phyloP scores from a whole-genome alignment of 2,113 vertebrate species.

The Dicaeum eximium region DNA sequence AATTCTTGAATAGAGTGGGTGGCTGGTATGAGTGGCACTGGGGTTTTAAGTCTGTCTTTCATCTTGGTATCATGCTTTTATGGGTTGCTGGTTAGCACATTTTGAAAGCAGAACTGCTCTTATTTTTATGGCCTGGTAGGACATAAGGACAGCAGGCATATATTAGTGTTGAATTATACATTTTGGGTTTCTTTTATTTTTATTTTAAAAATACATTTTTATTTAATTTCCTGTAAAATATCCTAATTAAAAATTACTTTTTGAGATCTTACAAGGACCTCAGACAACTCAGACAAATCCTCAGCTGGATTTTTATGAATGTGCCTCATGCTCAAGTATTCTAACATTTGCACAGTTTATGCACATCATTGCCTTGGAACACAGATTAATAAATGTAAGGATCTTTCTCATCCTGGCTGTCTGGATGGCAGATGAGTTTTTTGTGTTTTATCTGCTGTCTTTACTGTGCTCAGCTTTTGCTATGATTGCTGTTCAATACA shows the following conservation, averaged over 20 bases:
- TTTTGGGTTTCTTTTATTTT: background rate
- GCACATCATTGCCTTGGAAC: background rate
- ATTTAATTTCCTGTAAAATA: slow-evolving; percentile 17
- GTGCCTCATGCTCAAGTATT: background rate
- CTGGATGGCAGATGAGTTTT: background rate
- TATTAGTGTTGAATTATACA: background rate
- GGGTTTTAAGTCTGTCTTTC: background rate
- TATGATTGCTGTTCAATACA: background rate
- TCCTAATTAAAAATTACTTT: background rate
- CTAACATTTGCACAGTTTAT: background rate
- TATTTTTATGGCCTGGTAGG: slow-evolving; percentile 4
- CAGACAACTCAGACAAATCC: background rate
- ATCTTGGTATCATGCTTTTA: background rate
- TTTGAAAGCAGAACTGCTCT: background rate
- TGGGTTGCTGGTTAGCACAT: background rate
- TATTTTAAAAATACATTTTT: background rate
- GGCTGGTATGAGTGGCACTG: background rate
- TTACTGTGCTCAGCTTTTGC: background rate
- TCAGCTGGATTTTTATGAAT: background rate
- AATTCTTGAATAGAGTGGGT: background rate
- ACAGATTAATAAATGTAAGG: background rate
- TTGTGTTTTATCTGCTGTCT: background rate
- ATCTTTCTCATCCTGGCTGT: background rate
- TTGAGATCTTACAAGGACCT: background rate
- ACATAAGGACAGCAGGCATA: background rate